Percentiles rank a stretch among this genome's conserved stretches.
Conservation (phyloP, 2,797 vertebrate genomes). For the Dipus sagitta region DNA sequence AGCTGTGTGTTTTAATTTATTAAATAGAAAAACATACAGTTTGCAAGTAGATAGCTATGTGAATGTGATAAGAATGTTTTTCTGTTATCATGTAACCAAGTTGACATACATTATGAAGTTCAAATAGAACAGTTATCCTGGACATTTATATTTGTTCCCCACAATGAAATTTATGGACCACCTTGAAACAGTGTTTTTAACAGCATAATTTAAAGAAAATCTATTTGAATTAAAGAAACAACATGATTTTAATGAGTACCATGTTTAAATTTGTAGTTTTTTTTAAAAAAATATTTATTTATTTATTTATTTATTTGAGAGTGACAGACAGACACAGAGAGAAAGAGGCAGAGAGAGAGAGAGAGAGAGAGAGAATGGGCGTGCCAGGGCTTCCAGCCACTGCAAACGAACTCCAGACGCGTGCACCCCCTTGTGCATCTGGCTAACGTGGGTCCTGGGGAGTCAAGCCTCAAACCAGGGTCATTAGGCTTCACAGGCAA, state of each 20-base stretch:
- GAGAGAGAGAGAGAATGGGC: no score
- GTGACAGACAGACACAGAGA: no score
- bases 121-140: conserved; percentile 65
- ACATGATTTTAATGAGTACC: conserved; percentile 53
- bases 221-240: conserved; percentile 67
- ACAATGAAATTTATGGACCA: conserved; percentile 55
- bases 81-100: conserved; percentile 61
- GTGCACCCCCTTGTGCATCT: no score
- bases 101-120: conserved; percentile 62
- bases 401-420: no score
- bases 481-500: no score
- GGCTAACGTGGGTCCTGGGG: no score
- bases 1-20: conserved; percentile 29
- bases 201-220: conserved; percentile 62
- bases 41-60: conserved; percentile 33
- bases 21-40: conserved; percentile 26
- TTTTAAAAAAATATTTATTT: no score
- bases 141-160: conserved; percentile 65
- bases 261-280: conserved; percentile 54
- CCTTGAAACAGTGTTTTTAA: conserved; percentile 61
- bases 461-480: no score
- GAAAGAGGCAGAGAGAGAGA: no score
- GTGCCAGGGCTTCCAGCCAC: no score
- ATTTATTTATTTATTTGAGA: no score
- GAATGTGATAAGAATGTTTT: conserved; percentile 54